phyloP scores from a whole-genome alignment of 2,888 invertebrate species.

The Priocnemis perturbator region DNA sequence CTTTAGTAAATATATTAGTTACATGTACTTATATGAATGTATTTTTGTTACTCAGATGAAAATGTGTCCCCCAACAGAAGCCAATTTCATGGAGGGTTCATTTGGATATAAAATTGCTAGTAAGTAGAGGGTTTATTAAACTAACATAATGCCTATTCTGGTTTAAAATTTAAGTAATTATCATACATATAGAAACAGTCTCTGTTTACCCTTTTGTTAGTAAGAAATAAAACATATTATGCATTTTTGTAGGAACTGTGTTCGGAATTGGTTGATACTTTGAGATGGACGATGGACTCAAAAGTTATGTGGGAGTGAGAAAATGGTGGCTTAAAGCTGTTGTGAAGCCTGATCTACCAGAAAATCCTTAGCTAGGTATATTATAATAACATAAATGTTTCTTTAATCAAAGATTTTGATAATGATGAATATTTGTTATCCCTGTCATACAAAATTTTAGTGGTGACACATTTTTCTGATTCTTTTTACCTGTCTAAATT shows the following conservation, averaged over 20 bases:
- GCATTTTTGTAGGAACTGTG: background rate
- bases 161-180: background rate
- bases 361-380: too few relatives aligned
- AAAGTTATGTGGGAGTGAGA: too few relatives aligned
- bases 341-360: too few relatives aligned
- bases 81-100: background rate
- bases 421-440: slow-evolving; percentile 60
- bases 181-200: background rate
- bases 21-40: slow-evolving; percentile 3
- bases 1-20: background rate
- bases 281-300: background rate
- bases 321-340: too few relatives aligned
- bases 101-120: background rate
- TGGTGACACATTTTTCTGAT: slow-evolving; percentile 68
- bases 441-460: slow-evolving; percentile 66
- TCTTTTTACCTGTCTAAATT: background rate
- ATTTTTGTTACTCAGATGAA: background rate
- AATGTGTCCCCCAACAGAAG: background rate
- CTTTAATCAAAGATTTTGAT: background rate
- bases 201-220: too few relatives aligned
- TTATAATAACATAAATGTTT: too few relatives aligned
- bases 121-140: background rate
- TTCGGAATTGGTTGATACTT: background rate
- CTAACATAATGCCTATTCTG: too few relatives aligned
- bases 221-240: too few relatives aligned